phyloP scores from a whole-genome alignment of 2,113 vertebrate species.

The Ursus arctos region DNA sequence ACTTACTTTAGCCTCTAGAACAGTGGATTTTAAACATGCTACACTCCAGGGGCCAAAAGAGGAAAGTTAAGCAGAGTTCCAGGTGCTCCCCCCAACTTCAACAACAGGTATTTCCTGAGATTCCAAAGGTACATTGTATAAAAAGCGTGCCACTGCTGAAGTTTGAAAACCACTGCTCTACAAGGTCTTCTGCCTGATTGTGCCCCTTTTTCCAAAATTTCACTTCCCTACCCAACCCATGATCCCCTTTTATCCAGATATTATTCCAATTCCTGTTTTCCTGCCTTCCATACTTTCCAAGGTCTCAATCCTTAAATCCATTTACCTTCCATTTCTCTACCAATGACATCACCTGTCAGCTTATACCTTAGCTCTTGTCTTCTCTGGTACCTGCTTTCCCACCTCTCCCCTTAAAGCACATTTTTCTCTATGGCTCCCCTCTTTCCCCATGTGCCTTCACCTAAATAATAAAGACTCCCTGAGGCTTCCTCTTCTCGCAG shows the following conservation, averaged over 20 bases:
- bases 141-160: slow-evolving; percentile 33
- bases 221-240: slow-evolving; percentile 47
- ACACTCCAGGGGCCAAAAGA: slow-evolving; percentile 64
- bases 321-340: slow-evolving; percentile 29
- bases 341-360: slow-evolving; percentile 34
- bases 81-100: slow-evolving; percentile 61
- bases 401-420: slow-evolving; percentile 69
- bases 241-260: background rate
- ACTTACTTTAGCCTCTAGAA: slow-evolving; percentile 70
- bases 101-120: slow-evolving; percentile 49
- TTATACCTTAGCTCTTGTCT: background rate
- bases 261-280: background rate
- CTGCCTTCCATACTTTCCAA: slow-evolving; percentile 53
- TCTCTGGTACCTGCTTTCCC: background rate
- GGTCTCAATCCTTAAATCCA: slow-evolving; percentile 44
- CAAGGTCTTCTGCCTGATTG: slow-evolving; percentile 60
- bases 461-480: slow-evolving; percentile 45
- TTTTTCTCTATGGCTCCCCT: background rate
- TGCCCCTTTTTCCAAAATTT: slow-evolving; percentile 11
- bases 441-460: background rate
- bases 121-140: slow-evolving; percentile 23
- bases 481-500: background rate
- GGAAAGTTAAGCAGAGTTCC: slow-evolving; percentile 67
- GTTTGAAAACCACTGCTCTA: slow-evolving; percentile 84
- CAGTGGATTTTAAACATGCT: slow-evolving; percentile 83